phyloP scores from a whole-genome alignment of 2,113 vertebrate species.

The Fukomys damarensis region DNA sequence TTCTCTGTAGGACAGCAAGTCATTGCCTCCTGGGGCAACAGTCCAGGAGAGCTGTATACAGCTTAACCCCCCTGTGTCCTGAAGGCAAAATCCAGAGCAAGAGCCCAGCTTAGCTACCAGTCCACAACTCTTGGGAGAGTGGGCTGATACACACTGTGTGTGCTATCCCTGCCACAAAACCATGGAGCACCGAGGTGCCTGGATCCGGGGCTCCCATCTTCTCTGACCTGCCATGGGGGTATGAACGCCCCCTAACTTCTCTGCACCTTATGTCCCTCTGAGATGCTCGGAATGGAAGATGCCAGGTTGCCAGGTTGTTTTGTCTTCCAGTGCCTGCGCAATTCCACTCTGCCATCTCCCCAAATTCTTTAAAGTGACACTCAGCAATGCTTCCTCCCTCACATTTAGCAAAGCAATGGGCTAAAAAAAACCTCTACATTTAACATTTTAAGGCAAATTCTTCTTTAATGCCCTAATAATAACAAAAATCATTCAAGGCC shows the following conservation, averaged over 20 bases:
- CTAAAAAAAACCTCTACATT: slow-evolving; percentile 34
- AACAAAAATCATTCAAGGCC: slow-evolving; percentile 76
- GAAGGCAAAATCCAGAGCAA: not conserved
- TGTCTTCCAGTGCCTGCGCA: not conserved
- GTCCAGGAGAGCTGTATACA: not conserved
- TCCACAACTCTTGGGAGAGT: not conserved
- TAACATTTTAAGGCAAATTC: slow-evolving; percentile 62
- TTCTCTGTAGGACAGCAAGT: not conserved
- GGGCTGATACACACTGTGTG: fast-evolving
- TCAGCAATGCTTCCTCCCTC: not conserved
- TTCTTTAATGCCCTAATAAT: slow-evolving; percentile 70
- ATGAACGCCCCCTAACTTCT: not conserved
- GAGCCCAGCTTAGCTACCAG: not conserved
- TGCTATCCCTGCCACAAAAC: not conserved
- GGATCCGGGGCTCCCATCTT: fast-evolving
- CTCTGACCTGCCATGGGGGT: too few relatives aligned
- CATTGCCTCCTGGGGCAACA: not conserved
- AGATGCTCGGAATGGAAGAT: not conserved
- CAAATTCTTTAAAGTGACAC: not conserved
- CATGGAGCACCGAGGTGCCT: not conserved
- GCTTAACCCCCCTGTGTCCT: not conserved
- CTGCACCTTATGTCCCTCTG: not conserved
- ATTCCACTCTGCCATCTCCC: not conserved
- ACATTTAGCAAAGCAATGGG: slow-evolving; percentile 1
- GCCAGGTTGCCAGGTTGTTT: not conserved